phyloP scores from a whole-genome alignment of 2,888 invertebrate genomes.

The Leptarthrus brevirostris region DNA sequence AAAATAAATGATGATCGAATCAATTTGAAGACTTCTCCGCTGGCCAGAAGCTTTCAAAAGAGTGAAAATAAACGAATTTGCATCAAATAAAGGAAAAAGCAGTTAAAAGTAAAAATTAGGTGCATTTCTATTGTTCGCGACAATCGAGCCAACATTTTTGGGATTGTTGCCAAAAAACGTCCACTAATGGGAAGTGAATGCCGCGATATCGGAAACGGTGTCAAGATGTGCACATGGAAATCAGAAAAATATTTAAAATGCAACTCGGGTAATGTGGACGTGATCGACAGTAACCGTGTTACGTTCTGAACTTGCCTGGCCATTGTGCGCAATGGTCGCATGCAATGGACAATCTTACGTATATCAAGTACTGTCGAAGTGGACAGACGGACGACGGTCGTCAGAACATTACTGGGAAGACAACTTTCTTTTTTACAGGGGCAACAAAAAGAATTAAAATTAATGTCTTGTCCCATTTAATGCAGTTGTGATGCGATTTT shows the following conservation, averaged over 20 bases:
- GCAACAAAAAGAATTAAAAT: constrained; percentile 10
- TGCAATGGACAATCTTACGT: neutral
- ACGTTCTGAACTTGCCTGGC: constrained; percentile 44
- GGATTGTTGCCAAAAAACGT: neutral
- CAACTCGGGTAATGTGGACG: constrained; percentile 51
- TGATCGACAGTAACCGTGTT: constrained; percentile 50
- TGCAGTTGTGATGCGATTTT: neutral
- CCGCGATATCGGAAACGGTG: constrained; percentile 33
- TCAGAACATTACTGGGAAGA: constrained; percentile 33
- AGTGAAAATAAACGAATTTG: too few species aligned
- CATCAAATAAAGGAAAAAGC: too few species aligned
- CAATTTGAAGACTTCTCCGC: too few species aligned
- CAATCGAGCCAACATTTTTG: too few species aligned
- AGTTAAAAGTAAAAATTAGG: too few species aligned
- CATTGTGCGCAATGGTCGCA: constrained; percentile 6
- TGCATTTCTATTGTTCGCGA: too few species aligned
- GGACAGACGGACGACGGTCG: constrained; percentile 10
- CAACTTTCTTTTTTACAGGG: constrained; percentile 42
- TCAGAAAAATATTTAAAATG: constrained; percentile 47
- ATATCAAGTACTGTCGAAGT: constrained; percentile 4
- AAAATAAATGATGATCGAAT: too few species aligned
- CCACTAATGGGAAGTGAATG: constrained; percentile 17
- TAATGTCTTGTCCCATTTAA: constrained; percentile 26
- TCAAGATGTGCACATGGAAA: constrained; percentile 43
- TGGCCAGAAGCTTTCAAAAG: too few species aligned